phyloP scores from a whole-genome alignment of 2,797 vertebrate species.

The Nyctibius grandis region DNA sequence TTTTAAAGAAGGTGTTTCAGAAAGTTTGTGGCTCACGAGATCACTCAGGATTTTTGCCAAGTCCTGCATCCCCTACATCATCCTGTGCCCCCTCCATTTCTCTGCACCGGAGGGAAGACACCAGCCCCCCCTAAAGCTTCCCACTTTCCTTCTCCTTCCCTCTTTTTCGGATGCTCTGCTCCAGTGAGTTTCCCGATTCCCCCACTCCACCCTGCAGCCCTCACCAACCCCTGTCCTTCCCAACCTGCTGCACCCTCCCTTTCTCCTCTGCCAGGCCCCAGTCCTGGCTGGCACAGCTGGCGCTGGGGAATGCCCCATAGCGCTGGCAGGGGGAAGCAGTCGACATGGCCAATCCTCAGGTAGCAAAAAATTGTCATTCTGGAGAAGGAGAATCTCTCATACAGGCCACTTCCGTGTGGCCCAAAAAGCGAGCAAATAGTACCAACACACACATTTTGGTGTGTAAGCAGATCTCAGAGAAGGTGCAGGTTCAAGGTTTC shows the following conservation, averaged over 20 bases:
- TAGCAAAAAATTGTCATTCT: background rate
- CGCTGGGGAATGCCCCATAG: background rate
- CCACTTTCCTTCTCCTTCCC: background rate
- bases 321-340: accelerated
- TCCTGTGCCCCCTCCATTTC: background rate
- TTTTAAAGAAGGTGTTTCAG: background rate
- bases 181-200: accelerated
- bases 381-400: background rate
- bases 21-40: background rate
- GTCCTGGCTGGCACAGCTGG: accelerated
- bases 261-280: accelerated
- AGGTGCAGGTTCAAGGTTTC: background rate
- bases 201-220: background rate
- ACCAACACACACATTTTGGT: accelerated
- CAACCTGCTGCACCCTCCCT: background rate
- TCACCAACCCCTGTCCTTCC: accelerated
- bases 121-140: background rate
- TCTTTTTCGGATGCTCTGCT: background rate
- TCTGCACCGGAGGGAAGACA: accelerated
- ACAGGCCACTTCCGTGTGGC: background rate
- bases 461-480: background rate
- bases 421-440: background rate
- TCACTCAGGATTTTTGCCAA: background rate
- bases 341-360: background rate
- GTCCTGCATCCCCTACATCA: background rate